Percentiles rank a stretch among this genome's conserved stretches.
Evolutionary conservation across 2,797 vertebrate species (phyloP).

Genomic region (Cossypha polioptera): DNA sequence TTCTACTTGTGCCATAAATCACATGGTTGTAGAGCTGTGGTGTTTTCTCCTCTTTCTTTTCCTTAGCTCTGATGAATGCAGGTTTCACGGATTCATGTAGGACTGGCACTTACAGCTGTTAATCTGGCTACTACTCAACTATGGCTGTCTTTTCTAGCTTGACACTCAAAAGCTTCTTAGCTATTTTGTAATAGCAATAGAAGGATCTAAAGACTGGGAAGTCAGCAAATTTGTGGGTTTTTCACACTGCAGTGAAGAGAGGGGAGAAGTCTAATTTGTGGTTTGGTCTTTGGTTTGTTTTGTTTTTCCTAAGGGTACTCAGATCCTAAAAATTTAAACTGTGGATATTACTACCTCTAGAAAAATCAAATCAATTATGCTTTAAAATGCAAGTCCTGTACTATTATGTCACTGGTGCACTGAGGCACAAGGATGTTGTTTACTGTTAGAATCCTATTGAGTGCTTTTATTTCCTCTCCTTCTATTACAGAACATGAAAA

Average conservation of each 20-base stretch:
- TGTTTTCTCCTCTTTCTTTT: not conserved
- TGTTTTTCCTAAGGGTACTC: not conserved
- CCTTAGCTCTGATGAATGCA: not conserved
- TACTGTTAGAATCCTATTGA: constrained; percentile 51
- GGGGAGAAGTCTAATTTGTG: not conserved
- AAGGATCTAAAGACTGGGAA: not conserved
- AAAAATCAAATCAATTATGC: not conserved
- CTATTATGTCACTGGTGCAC: not conserved
- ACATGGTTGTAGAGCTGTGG: not conserved
- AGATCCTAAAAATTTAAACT: not conserved
- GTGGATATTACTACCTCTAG: not conserved
- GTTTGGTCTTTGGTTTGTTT: not conserved
- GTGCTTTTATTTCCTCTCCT: constrained; percentile 67
- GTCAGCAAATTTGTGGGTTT: not conserved
- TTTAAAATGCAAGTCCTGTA: not conserved
- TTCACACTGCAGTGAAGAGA: not conserved
- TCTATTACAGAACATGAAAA: constrained; percentile 93
- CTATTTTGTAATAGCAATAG: not conserved
- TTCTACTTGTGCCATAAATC: not conserved
- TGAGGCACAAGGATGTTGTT: not conserved
- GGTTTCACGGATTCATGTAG: not conserved
- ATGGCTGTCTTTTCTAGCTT: not conserved
- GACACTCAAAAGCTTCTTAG: not conserved
- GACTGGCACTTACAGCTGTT: not conserved
- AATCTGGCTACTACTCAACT: not conserved